Conservation (phyloP, 2,797 vertebrate species). For the Amazona finschi region DNA sequence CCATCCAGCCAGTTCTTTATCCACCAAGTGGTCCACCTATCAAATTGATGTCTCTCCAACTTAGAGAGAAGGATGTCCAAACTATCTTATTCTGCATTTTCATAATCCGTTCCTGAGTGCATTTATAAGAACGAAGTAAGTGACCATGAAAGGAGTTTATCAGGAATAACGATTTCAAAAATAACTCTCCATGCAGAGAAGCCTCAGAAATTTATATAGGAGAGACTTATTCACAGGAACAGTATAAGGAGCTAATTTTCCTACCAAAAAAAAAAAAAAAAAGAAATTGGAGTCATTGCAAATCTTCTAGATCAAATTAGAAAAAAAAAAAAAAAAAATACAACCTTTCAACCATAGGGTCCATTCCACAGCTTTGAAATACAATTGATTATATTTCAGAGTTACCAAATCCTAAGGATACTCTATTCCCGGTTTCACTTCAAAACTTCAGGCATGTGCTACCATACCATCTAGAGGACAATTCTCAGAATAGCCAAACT, state of each 20-base stretch:
- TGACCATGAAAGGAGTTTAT: background rate
- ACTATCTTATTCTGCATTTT: background rate
- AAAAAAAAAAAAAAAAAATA: background rate
- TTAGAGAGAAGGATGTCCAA: too few species aligned
- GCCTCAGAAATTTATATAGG: background rate
- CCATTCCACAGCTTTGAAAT: background rate
- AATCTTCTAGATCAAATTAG: background rate
- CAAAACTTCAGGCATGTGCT: background rate
- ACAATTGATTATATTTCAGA: accelerated
- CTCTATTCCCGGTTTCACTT: background rate
- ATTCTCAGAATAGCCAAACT: background rate
- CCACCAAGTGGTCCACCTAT: too few species aligned
- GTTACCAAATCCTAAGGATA: background rate
- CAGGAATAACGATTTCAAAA: background rate
- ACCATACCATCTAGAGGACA: slow-evolving; percentile 41
- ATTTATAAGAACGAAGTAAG: background rate
- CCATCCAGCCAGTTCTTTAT: too few species aligned
- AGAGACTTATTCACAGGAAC: background rate
- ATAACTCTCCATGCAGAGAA: accelerated
- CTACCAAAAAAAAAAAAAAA: background rate
- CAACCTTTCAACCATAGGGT: background rate
- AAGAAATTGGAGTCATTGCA: background rate
- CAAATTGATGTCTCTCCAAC: too few species aligned
- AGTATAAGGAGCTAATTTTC: background rate
- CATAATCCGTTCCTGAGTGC: slow-evolving; percentile 1